phyloP scores from a whole-genome alignment of 1,140 invertebrate genomes.

The Araneus ventricosus region DNA sequence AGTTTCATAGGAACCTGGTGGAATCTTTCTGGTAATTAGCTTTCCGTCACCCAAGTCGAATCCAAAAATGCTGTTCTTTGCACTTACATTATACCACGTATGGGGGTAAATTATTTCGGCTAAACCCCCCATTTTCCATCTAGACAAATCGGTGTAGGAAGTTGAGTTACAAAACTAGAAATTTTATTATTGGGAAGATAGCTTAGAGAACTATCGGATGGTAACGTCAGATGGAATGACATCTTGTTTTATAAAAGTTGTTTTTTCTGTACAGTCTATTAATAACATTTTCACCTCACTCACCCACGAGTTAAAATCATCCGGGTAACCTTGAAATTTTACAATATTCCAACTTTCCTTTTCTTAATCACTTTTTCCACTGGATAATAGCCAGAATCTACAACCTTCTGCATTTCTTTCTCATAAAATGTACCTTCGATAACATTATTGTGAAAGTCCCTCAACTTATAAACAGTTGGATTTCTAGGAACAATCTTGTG shows the following conservation, averaged over 20 bases:
- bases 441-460: constrained; percentile 12
- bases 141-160: neutral
- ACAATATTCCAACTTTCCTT: constrained; percentile 50
- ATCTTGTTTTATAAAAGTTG: neutral
- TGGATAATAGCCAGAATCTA: neutral
- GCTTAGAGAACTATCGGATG: neutral
- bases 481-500: neutral
- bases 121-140: neutral
- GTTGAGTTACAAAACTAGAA: neutral
- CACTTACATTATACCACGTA: constrained; percentile 37
- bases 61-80: neutral
- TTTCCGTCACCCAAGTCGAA: neutral
- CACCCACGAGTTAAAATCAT: constrained; percentile 41
- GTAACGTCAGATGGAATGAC: constrained; percentile 38
- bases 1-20: neutral
- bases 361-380: constrained; percentile 17
- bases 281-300: neutral
- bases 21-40: neutral
- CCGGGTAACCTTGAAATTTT: constrained; percentile 4
- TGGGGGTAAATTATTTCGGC: constrained; percentile 41
- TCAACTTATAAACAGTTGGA: constrained; percentile 49
- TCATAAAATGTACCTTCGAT: constrained; percentile 72
- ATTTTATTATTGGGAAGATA: constrained; percentile 23
- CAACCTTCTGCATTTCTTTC: constrained; percentile 55
- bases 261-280: neutral